phyloP scores from a whole-genome alignment of 2,888 invertebrate species.

The Diplazon laetatorius region DNA sequence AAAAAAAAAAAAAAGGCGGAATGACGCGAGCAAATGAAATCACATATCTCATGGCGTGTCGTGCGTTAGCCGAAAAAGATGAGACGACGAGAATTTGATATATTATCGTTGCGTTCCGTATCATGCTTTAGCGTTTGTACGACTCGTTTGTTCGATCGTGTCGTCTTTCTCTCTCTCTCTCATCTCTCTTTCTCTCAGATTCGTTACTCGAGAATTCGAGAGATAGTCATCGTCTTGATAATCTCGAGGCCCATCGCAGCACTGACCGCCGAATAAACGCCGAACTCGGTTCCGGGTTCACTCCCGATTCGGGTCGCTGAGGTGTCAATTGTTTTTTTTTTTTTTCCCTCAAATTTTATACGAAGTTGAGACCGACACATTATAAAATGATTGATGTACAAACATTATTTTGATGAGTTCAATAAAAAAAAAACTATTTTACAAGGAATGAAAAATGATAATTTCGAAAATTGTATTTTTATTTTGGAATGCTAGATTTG shows the following conservation, averaged over 20 bases:
- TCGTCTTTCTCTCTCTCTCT: too few species aligned
- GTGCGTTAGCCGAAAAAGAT: conserved; percentile 36
- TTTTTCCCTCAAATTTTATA: too few species aligned
- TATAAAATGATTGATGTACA: too few species aligned
- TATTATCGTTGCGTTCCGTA: conserved; percentile 43
- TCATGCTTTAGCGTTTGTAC: conserved; percentile 8
- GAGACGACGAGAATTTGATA: conserved; percentile 60
- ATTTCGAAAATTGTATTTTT: too few species aligned
- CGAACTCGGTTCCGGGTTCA: not conserved
- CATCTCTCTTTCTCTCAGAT: too few species aligned
- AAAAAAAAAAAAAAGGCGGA: conserved; percentile 39
- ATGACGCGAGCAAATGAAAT: conserved; percentile 55
- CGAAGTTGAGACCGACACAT: too few species aligned
- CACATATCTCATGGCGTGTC: conserved; percentile 52
- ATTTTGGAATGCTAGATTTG: too few species aligned
- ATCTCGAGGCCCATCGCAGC: conserved; percentile 29
- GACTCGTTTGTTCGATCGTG: not conserved
- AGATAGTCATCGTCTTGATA: conserved; percentile 29
- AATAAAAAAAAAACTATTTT: too few species aligned
- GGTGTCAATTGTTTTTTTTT: not conserved
- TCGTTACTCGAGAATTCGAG: conserved; percentile 30
- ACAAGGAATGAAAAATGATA: too few species aligned
- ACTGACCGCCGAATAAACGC: conserved; percentile 27
- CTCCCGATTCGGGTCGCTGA: not conserved
- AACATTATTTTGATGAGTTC: too few species aligned